A percentile compares a stretch with the other conserved stretches of the same genome.
Conservation (phyloP, 2,113 vertebrate species). For the zebrafish (Danio rerio) region DNA sequence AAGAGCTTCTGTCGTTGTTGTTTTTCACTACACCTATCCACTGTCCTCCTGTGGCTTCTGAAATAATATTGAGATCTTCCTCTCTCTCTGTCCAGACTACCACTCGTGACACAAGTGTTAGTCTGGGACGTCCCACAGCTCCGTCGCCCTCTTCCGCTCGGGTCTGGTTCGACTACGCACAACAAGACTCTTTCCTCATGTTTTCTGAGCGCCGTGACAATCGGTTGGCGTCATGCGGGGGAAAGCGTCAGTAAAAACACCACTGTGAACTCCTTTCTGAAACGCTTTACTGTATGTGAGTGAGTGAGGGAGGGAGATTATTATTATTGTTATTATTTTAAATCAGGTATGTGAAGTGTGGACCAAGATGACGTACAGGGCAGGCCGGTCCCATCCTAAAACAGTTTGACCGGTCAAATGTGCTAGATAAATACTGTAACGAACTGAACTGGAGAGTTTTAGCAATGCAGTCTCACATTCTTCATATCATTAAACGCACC, state of each 20-base stretch:
- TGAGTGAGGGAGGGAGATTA: not conserved
- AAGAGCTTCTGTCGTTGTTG: not conserved
- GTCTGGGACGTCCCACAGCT: constrained; percentile 58
- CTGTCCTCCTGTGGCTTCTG: constrained; percentile 42
- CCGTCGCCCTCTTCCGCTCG: constrained; percentile 40
- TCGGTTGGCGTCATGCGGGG: not conserved
- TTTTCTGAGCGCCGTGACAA: not conserved
- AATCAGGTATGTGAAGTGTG: not conserved
- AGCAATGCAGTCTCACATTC: too few species aligned
- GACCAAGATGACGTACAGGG: constrained; percentile 6
- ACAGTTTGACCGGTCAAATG: too few species aligned
- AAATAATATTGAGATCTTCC: constrained; percentile 45
- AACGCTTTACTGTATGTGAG: not conserved
- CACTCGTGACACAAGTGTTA: constrained; percentile 65
- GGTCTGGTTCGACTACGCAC: constrained; percentile 47
- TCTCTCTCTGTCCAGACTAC: constrained; percentile 63
- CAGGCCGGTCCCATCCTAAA: not conserved
- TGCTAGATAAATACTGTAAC: too few species aligned
- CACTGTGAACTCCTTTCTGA: constrained; percentile 23
- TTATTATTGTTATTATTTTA: not conserved
- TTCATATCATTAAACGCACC: not conserved
- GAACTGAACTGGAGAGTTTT: too few species aligned
- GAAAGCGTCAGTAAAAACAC: not conserved
- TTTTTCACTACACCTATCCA: not conserved
- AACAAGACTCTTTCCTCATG: not conserved